Percentiles rank a stretch among this genome's conserved stretches.
These are phyloP conservation scores for Bibio marci DNA, from an alignment of 2,888 invertebrate genomes.

Conservation along the genomic window DNA sequence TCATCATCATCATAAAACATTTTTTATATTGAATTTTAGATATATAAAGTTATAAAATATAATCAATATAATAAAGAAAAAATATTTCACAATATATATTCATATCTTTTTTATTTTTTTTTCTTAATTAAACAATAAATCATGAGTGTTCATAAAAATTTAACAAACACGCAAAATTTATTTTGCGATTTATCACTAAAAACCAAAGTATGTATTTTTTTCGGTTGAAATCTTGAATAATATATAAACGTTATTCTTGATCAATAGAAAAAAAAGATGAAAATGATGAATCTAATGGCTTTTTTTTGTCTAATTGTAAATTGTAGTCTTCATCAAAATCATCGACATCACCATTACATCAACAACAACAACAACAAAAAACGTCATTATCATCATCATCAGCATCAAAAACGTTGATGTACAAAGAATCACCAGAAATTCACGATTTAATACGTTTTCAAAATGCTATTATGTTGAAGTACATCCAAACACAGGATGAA, in stretches of 20 bases:
- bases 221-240: not conserved
- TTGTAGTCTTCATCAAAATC: not conserved
- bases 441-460: conserved; percentile 3
- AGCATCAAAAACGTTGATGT: not conserved
- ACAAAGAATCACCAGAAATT: conserved; percentile 4
- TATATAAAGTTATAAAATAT: too few species aligned
- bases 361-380: not conserved
- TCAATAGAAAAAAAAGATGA: not conserved
- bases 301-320: not conserved
- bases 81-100: too few species aligned
- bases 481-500: conserved; percentile 4
- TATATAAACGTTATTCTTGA: not conserved
- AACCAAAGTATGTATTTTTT: conserved; percentile 1
- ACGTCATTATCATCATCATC: not conserved
- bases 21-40: too few species aligned
- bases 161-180: conserved; percentile 1
- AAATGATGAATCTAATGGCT: not conserved
- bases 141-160: too few species aligned
- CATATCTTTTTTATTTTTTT: too few species aligned
- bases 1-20: too few species aligned
- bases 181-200: conserved; percentile 4
- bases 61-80: too few species aligned
- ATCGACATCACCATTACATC: not conserved
- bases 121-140: too few species aligned
- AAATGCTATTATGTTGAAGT: conserved; percentile 3